phyloP scores from a whole-genome alignment of 2,113 vertebrate genomes.

The Entosphenus tridentatus region DNA sequence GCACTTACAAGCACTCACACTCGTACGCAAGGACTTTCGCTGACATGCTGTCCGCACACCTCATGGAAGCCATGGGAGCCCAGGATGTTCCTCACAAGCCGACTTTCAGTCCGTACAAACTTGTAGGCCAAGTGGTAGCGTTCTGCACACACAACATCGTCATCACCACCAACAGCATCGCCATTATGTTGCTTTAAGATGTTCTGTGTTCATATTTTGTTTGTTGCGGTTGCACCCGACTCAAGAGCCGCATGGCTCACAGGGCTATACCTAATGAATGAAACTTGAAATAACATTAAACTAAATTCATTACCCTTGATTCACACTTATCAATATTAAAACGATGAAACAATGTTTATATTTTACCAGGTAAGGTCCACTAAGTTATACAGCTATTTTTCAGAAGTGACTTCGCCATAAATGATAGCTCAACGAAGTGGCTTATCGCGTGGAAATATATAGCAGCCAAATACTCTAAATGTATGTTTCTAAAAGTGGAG shows the following conservation, averaged over 20 bases:
- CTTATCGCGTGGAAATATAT: no score
- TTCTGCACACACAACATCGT: conserved; percentile 23
- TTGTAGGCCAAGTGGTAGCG: conserved; percentile 69
- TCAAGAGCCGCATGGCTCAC: no score
- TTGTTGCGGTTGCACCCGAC: no score
- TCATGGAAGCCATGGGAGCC: conserved; percentile 75
- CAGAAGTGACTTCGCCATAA: no score
- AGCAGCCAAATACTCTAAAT: no score
- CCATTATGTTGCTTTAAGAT: background rate
- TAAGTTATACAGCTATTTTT: no score
- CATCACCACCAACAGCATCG: background rate
- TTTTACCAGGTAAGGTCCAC: background rate
- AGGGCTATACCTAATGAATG: background rate
- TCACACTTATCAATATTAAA: background rate
- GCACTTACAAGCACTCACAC: background rate
- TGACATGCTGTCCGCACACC: conserved; percentile 21
- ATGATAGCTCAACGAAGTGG: no score
- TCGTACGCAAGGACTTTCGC: background rate
- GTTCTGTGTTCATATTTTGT: no score
- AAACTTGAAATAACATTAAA: background rate
- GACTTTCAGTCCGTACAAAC: conserved; percentile 81
- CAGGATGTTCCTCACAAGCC: conserved; percentile 63
- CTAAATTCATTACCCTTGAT: no score
- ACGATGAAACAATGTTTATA: background rate
- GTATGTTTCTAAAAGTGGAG: no score